These are phyloP conservation scores for Mobula birostris DNA, from an alignment of 2,113 vertebrate genomes.

Conservation along the genomic window DNA sequence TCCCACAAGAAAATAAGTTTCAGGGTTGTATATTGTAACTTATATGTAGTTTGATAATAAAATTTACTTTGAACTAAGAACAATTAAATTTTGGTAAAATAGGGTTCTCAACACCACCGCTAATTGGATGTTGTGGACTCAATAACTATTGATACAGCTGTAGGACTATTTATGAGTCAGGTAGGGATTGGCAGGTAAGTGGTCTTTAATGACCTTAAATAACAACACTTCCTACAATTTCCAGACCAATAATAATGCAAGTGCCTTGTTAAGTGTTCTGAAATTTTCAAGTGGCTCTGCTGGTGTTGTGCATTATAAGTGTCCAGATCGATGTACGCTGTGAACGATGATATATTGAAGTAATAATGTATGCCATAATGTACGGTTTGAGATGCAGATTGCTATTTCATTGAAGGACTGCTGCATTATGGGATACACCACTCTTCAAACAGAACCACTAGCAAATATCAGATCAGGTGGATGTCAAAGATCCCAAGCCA, in stretches of 20 bases:
- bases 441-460: neutral
- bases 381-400: neutral
- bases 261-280: too few relatives aligned
- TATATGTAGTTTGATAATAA: too few relatives aligned
- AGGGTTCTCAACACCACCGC: too few relatives aligned
- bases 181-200: neutral
- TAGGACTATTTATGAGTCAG: too few relatives aligned
- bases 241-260: too few relatives aligned
- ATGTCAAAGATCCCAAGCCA: neutral
- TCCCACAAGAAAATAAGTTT: too few relatives aligned
- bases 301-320: neutral
- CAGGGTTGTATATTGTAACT: too few relatives aligned
- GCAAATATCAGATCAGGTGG: neutral
- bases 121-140: too few relatives aligned
- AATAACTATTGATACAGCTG: too few relatives aligned
- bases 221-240: neutral
- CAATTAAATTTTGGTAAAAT: too few relatives aligned
- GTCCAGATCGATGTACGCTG: neutral
- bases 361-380: neutral
- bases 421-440: neutral
- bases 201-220: neutral
- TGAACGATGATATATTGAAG: neutral
- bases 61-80: too few relatives aligned
- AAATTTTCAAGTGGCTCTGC: neutral
- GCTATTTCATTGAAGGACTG: neutral